Base-by-base conservation (phyloP, 2,888 invertebrate species). In the Drosophila setosimentum region DNA sequence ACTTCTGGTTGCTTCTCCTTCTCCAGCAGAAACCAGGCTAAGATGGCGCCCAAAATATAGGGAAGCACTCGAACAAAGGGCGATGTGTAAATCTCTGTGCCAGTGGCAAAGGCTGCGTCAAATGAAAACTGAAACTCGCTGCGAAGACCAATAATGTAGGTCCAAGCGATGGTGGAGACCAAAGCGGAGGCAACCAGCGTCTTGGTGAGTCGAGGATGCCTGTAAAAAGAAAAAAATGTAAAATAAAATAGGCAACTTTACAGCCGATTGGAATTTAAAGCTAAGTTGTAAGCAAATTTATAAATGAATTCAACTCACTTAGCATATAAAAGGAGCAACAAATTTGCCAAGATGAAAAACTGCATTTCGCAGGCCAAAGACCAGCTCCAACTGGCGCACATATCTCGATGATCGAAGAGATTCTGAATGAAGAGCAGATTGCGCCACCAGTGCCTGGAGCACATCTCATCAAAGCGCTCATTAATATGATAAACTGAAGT, bases 61-160 rank as follows among this genome's bases (percentile, higher is more conserved):
- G 94, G 94, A 30, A 94, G 92, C 30, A 94, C 92, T 54, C 94
- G 90, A 3, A 94, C 92, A 91, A 94, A 94, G 0, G 94, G 94
- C 53, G 94, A 93, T 18, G 94, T 94, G 76, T 94, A 94, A 49
- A 95, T 91, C 60, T 93, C 90, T 0, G 93, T 93, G 51, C 92
- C 93, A 0, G 93, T 92, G 57, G 92, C 90, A 69, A 92, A 92
- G 21, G 91, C 91, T 0, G 92, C 89, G 58, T 93, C 93, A 37
- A 93, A 93, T 0, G 93, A 93, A 2, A 93, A 63, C 63, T 92
- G 91, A 51, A 92, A 93, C 33, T 91, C 91, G 0, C 82, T 83
- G 54, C 74, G 87, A 5, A 92, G 8, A 0, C 93, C 92, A 35
- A 91, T 88, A 29, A 78, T 64, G 54, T 87, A 92, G 3, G 92